Evolutionary conservation across 1,140 invertebrate genomes (phyloP).

Genomic region (Drosophila yakuba): DNA sequence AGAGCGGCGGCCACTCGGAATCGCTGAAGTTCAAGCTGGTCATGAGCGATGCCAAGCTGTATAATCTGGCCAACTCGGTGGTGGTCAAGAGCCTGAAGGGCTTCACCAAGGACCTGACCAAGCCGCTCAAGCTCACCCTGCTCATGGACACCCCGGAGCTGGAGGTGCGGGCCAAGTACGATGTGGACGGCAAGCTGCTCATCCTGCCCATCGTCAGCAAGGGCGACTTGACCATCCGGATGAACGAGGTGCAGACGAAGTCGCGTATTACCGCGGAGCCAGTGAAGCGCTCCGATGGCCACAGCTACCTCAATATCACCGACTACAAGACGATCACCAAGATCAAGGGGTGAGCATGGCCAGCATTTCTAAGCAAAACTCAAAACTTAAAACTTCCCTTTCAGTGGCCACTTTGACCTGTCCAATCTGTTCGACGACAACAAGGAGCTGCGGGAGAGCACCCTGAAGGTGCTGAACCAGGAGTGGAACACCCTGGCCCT

Average conservation of each 20-base stretch:
- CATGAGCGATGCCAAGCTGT: slow-evolving; percentile 37
- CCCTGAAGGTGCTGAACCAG: slow-evolving; percentile 51
- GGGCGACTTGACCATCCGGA: slow-evolving; percentile 34
- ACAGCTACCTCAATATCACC: slow-evolving; percentile 48
- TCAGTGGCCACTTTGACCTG: slow-evolving; percentile 54
- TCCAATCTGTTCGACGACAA: slow-evolving; percentile 59
- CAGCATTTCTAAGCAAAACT: too few species aligned
- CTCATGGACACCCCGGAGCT: slow-evolving; percentile 6
- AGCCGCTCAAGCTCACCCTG: slow-evolving; percentile 43
- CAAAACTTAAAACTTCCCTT: background rate
- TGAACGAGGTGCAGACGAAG: slow-evolving; percentile 30
- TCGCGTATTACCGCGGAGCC: slow-evolving; percentile 32
- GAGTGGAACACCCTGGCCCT: slow-evolving; percentile 46
- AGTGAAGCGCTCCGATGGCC: slow-evolving; percentile 44
- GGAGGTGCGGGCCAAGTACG: slow-evolving; percentile 58
- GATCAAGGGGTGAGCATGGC: slow-evolving; percentile 38
- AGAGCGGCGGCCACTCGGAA: slow-evolving; percentile 31
- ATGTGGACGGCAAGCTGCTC: slow-evolving; percentile 60
- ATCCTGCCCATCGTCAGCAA: slow-evolving; percentile 56
- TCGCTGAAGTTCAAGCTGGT: slow-evolving; percentile 55
- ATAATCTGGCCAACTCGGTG: slow-evolving; percentile 24
- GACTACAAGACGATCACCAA: slow-evolving; percentile 49
- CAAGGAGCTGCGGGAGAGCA: slow-evolving; percentile 55
- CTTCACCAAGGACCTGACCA: slow-evolving; percentile 40
- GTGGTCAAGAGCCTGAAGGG: slow-evolving; percentile 43